These are phyloP conservation scores for Caenorhabditis sp. DNA, from an alignment of 2,888 invertebrate genomes.

Conservation along the genomic window DNA sequence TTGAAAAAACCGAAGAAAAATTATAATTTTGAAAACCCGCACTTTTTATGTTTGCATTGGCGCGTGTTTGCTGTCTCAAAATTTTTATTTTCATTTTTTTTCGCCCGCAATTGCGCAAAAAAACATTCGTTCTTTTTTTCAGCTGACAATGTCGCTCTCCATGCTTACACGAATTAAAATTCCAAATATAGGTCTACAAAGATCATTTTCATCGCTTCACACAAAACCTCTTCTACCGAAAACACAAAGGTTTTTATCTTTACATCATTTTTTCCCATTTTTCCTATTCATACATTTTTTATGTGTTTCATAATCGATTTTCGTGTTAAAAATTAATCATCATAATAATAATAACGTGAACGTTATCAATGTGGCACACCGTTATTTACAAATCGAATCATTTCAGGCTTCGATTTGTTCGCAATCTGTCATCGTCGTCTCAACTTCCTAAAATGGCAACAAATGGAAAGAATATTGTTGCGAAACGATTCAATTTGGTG, in stretches of 20 bases:
- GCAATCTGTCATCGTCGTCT: constrained; percentile 26
- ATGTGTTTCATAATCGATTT: too few species aligned
- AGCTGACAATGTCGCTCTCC: neutral
- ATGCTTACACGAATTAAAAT: neutral
- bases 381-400: neutral
- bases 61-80: neutral
- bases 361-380: neutral
- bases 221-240: neutral
- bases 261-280: neutral
- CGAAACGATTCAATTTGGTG: constrained; percentile 35
- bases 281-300: too few species aligned
- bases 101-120: neutral
- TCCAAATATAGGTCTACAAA: neutral
- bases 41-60: neutral
- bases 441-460: constrained; percentile 40
- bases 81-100: neutral
- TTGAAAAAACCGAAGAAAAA: neutral
- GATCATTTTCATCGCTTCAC: neutral
- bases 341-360: neutral
- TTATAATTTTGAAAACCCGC: neutral
- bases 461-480: constrained; percentile 39
- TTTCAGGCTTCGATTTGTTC: constrained; percentile 11
- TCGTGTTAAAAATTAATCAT: neutral
- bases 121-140: neutral
- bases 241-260: neutral